Conservation (phyloP, 2,888 invertebrate species). For the Synanthedon andrenaeformis region DNA sequence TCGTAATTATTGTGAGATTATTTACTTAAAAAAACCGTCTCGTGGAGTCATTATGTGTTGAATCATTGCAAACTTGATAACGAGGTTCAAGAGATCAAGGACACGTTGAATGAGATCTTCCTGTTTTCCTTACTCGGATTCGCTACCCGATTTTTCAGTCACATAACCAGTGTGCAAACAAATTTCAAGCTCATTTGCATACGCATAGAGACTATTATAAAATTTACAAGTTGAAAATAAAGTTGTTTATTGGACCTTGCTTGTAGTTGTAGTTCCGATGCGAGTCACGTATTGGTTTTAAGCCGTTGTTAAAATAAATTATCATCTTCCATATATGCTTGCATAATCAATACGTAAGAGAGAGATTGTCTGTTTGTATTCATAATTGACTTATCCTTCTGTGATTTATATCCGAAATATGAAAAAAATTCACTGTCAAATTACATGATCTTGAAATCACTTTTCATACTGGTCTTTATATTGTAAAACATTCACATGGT, state of each 20-base stretch:
- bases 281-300: slow-evolving; percentile 35
- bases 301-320: background rate
- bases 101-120: slow-evolving; percentile 44
- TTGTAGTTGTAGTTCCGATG: slow-evolving; percentile 26
- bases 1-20: no score
- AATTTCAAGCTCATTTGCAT: slow-evolving; percentile 17
- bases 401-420: no score
- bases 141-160: slow-evolving; percentile 11
- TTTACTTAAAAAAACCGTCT: background rate
- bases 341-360: background rate
- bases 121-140: slow-evolving; percentile 50
- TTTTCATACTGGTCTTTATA: no score
- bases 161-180: slow-evolving; percentile 6
- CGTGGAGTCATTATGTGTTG: background rate
- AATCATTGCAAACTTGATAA: slow-evolving; percentile 1
- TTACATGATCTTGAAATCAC: no score
- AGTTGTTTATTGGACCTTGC: slow-evolving; percentile 24
- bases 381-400: background rate
- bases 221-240: slow-evolving; percentile 6
- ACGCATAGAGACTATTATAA: slow-evolving; percentile 14
- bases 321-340: background rate
- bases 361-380: background rate
- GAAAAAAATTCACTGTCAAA: no score
- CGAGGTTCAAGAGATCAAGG: slow-evolving; percentile 19
- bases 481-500: no score